These are phyloP conservation scores for Zosterops borbonicus DNA, from an alignment of 2,113 vertebrate species.

Conservation along the genomic window DNA sequence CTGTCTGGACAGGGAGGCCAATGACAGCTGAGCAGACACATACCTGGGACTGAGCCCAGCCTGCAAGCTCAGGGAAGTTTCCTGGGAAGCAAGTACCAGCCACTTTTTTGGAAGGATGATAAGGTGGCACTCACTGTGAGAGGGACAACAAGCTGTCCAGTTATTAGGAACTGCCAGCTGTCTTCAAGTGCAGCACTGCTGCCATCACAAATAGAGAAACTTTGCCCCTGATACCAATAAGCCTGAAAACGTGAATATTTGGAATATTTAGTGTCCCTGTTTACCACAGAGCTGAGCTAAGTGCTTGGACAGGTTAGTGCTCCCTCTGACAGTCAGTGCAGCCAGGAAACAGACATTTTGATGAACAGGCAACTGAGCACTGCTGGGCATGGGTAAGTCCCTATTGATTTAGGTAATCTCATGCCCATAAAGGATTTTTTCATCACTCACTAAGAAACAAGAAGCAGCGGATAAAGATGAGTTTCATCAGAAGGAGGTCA, in stretches of 20 bases:
- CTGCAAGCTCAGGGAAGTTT: not conserved
- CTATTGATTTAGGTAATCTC: constrained; percentile 12
- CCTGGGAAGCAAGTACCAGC: not conserved
- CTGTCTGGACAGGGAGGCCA: not conserved
- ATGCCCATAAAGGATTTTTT: not conserved
- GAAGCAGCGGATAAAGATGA: not conserved
- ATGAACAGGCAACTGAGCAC: not conserved
- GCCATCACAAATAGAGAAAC: not conserved
- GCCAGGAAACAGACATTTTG: not conserved
- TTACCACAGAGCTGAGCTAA: not conserved
- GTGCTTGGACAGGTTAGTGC: not conserved
- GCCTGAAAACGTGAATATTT: not conserved
- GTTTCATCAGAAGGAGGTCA: not conserved
- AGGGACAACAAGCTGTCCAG: not conserved
- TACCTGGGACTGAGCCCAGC: constrained; percentile 34
- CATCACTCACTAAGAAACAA: not conserved
- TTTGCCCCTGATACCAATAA: not conserved
- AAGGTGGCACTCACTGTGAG: not conserved
- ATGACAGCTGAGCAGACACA: constrained; percentile 6
- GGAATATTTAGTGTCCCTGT: not conserved
- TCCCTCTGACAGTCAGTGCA: not conserved
- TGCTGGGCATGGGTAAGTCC: not conserved
- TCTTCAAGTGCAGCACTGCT: not conserved
- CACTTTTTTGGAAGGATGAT: not conserved
- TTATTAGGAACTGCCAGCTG: constrained; percentile 9